Conservation (phyloP, 2,797 vertebrate species). For the Synanceia verrucosa region DNA sequence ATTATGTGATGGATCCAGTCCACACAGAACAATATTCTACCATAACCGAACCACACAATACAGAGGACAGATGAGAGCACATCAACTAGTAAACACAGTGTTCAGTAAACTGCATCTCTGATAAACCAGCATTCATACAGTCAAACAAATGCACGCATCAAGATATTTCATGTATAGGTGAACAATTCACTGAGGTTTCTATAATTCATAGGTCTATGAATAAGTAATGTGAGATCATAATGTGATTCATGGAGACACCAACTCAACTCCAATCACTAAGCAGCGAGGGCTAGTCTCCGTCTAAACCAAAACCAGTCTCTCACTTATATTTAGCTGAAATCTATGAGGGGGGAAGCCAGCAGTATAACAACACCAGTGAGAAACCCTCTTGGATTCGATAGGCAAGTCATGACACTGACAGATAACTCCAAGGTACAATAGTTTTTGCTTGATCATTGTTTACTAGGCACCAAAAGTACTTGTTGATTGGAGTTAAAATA, state of each 20-base stretch:
- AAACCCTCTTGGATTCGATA: neutral
- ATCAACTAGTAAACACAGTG: neutral
- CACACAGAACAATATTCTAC: neutral
- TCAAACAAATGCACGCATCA: neutral
- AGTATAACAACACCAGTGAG: neutral
- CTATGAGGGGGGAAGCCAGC: neutral
- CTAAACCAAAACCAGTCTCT: neutral
- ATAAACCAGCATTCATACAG: neutral
- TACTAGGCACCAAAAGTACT: too few relatives aligned
- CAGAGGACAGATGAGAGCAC: neutral
- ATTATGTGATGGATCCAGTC: neutral
- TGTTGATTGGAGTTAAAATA: too few relatives aligned
- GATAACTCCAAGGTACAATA: neutral
- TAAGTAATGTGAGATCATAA: constrained; percentile 49
- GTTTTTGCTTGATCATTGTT: too few relatives aligned
- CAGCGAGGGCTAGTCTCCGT: neutral
- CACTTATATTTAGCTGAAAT: neutral
- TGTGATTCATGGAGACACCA: constrained; percentile 42
- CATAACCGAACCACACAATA: neutral
- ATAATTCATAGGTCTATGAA: constrained; percentile 50
- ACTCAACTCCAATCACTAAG: constrained; percentile 35
- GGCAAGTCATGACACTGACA: neutral
- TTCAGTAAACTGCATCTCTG: neutral
- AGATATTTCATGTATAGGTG: constrained; percentile 24
- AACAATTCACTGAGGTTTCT: constrained; percentile 39